Evolutionary conservation across 2,888 invertebrate species (phyloP), one percentile per base, ranked within the genome.

Genomic region (Phengaris alcon): DNA sequence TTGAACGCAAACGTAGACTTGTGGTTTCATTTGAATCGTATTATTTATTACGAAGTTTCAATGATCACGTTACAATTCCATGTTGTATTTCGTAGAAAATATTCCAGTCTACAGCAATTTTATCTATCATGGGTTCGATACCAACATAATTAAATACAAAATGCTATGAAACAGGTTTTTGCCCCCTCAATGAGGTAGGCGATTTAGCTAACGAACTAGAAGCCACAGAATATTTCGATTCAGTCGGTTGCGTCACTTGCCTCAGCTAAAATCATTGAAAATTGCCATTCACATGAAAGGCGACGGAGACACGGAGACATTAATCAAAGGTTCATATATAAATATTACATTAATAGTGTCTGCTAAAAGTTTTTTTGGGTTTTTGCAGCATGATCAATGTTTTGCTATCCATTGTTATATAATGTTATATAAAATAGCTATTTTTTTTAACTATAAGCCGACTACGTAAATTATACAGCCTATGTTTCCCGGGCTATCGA

Each of bases 221-320:
- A 72, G 73, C 75, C 76, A 76, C 77, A 54, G 75, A 79, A 79
- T 77, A 76, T 77, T 79, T 78, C 76, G 73, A 76, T 76, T 77
- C 77, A 75, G 35, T 75, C 48, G 77, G 76, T 80, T 78, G 77
- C 79, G 77, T 79, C 77, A 80, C 74, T 76, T 78, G 77, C 78
- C 75, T 77, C 77, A 69, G 72, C 69, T 75, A 54, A 73, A 74
- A 76, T 78, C 75, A 73, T 54, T 76, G 72, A 75, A 78, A 78
- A 78, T 79, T 77, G 78, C 75, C 73, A 77, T 72, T 78, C 74
- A 76, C 75, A 76, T 72, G 75, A 52, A 48, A 76, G 75, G 68
- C 64, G 44, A 64, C 64, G 13, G 6, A 13, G 35, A 64, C 35
- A 64, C 64, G 13, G 6, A 13, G 35, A 64, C 35, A 64, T 64